A percentile compares a stretch with the other conserved stretches of the same genome.
Conservation (phyloP, 2,888 invertebrate genomes). For the Teleiodes luculella region DNA sequence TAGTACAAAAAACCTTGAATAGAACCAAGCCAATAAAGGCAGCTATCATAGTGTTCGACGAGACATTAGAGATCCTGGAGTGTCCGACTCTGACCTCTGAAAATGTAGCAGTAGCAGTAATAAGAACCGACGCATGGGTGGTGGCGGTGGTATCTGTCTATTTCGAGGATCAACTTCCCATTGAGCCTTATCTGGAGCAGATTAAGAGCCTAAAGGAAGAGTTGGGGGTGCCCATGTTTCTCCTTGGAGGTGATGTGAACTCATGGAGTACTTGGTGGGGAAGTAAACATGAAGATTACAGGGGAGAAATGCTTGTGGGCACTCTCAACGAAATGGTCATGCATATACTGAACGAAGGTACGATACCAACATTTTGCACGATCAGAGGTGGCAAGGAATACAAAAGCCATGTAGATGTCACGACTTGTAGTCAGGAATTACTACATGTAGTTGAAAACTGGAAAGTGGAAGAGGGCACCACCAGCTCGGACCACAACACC, state of each 20-base stretch:
- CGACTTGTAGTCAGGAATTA: slow-evolving; percentile 3
- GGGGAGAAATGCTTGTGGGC: slow-evolving; percentile 5
- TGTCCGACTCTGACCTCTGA: slow-evolving; percentile 9
- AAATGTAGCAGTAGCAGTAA: slow-evolving; percentile 16
- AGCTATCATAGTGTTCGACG: slow-evolving; percentile 15
- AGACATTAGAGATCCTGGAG: slow-evolving; percentile 1
- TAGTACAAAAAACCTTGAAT: slow-evolving; percentile 3
- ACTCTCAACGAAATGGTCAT: slow-evolving; percentile 5
- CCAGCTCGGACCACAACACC: slow-evolving; percentile 15
- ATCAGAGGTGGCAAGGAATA: not conserved
- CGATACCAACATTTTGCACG: slow-evolving; percentile 1
- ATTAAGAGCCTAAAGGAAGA: not conserved
- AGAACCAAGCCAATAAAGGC: slow-evolving; percentile 4
- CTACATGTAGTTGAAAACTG: not conserved
- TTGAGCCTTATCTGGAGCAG: slow-evolving; percentile 11
- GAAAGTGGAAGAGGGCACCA: not conserved
- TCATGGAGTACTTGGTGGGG: slow-evolving; percentile 19
- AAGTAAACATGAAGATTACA: not conserved
- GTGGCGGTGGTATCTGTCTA: slow-evolving; percentile 14
- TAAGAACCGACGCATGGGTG: not conserved
- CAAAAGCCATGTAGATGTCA: not conserved
- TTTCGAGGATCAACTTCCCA: slow-evolving; percentile 13
- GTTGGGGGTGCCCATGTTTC: not conserved
- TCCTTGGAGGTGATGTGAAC: slow-evolving; percentile 20
- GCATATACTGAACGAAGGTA: not conserved